Evolutionary conservation across 2,888 invertebrate genomes (phyloP).

Genomic region (Dorcus hopei): DNA sequence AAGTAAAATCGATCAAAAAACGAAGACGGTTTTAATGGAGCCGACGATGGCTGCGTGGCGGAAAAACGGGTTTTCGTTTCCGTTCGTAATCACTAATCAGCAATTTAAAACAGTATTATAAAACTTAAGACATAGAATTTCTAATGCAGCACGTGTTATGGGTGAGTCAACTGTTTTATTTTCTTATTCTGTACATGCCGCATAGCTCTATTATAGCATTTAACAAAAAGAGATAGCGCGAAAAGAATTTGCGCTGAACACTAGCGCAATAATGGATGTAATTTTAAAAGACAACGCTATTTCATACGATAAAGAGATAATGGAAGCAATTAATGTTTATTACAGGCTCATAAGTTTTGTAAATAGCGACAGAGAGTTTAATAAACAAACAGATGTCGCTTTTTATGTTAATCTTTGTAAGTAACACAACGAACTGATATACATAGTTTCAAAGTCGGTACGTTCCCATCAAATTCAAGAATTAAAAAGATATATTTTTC

Average conservation of each 20-base stretch:
- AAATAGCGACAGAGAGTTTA: no score
- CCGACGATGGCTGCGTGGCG: background rate
- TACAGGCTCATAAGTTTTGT: no score
- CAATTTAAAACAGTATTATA: slow-evolving; percentile 2
- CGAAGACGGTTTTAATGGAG: background rate
- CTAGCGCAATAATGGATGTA: background rate
- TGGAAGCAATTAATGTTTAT: no score
- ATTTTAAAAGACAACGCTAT: background rate
- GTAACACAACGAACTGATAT: no score
- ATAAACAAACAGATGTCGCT: no score
- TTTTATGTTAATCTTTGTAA: no score
- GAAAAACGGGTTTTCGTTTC: background rate
- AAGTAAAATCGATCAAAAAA: background rate
- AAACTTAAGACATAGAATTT: background rate
- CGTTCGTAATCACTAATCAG: background rate
- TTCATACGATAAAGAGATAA: background rate
- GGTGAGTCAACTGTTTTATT: background rate
- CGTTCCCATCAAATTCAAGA: no score
- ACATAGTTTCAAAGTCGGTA: no score
- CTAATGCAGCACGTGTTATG: background rate
- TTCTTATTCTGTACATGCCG: background rate
- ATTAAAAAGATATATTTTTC: no score
- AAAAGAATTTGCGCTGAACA: no score
- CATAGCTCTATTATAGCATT: background rate
- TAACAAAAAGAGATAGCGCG: background rate